Evolutionary conservation across 2,113 vertebrate species (phyloP), one percentile per base, ranked within the genome.

Genomic region (Gymnocephalus cernua): DNA sequence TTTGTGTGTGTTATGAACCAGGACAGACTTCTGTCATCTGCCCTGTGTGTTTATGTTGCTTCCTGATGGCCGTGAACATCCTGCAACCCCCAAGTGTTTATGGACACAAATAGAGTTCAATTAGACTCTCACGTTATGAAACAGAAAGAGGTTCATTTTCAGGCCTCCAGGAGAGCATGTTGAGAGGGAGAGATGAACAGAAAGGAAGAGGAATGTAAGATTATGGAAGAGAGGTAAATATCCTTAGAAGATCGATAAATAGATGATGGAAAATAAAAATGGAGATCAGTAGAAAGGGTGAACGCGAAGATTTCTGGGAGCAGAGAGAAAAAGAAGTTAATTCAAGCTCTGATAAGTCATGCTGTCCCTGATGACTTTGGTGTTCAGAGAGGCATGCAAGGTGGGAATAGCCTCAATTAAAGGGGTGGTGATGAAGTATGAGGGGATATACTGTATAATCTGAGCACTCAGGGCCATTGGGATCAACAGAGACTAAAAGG

Each of bases 351-450:
- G 89, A 89, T 84, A 86, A 90, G 68, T 86, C 85, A 57, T 21
- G 66, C 80, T 57, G 47, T 29, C 72, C 87, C 84, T 78, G 82
- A 71, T 68, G 77, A 66, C 79, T 93, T 92, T 94, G 91, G 94
- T 91, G 92, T 92, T 88, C 78, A 85, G 57, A 67, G 69, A 93
- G 85, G 88, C 89, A 86, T 86, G 85, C 65, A 44, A 91, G 89
- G 88, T 84, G 79, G 82, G 77, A 91, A 87, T 85, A 71, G 85
- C 76, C 65, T 80, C 64, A 78, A 93, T 92, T 92, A 92, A 92
- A 91, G 86, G 88, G 91, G 86, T 64, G 65, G 85, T 1, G 3
- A 51, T 48, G 80, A 58, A 68, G 73, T 68, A 79, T 64, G 80
- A 79, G 70, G 84, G 86, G 80, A 54, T 74, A 74, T 91, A n/a